phyloP scores from a whole-genome alignment of 2,888 invertebrate species.

The Stenolophus ochropezus region DNA sequence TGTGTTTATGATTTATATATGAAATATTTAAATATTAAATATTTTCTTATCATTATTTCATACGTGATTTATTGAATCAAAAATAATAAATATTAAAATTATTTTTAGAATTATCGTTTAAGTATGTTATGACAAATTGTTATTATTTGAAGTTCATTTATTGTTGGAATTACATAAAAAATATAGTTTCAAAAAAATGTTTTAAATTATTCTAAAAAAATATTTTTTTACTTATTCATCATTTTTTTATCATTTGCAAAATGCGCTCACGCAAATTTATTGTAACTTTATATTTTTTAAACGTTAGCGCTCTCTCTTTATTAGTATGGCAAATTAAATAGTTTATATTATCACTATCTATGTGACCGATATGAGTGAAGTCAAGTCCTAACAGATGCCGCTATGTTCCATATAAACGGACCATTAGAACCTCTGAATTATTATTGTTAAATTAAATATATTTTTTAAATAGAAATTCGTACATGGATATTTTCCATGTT shows the following conservation, averaged over 20 bases:
- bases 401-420: background rate
- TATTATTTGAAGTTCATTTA: background rate
- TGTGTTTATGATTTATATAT: too few species aligned
- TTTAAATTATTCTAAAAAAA: background rate
- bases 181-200: background rate
- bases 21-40: conserved; percentile 30
- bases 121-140: conserved; percentile 10
- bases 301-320: background rate
- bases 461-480: too few species aligned
- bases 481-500: too few species aligned
- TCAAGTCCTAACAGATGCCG: background rate
- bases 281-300: background rate
- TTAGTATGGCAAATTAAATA: too few species aligned
- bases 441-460: too few species aligned
- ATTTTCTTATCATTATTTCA: conserved; percentile 14
- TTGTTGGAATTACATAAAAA: background rate
- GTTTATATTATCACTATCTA: too few species aligned
- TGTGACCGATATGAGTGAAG: background rate
- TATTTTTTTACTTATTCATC: background rate
- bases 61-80: conserved; percentile 16
- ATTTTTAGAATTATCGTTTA: conserved; percentile 28
- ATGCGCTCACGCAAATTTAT: background rate
- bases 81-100: background rate
- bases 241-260: background rate
- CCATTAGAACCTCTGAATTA: too few species aligned